Conservation (phyloP, 2,113 vertebrate genomes). For the Protobothrops mucrosquamatus region DNA sequence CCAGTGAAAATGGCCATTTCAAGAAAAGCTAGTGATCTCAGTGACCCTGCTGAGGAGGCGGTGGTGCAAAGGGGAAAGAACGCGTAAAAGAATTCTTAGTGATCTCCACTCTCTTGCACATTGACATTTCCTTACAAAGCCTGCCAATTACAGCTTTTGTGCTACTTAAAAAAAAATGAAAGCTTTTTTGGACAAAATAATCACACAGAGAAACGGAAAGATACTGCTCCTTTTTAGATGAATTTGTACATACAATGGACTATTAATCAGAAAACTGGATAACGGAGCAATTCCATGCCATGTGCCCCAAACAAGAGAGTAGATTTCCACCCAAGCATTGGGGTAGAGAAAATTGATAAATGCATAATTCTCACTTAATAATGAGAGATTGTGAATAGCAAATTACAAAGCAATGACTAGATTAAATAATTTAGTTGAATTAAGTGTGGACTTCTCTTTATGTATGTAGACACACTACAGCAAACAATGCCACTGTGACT, state of each 20-base stretch:
- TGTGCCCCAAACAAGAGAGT: constrained; percentile 65
- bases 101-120: constrained; percentile 95
- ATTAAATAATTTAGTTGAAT: constrained; percentile 38
- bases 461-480: constrained; percentile 44
- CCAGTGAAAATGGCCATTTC: constrained; percentile 99
- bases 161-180: constrained; percentile 94
- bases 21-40: constrained; percentile 99
- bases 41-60: constrained; percentile 94
- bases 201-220: constrained; percentile 79
- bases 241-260: constrained; percentile 69
- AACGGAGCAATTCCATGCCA: constrained; percentile 60
- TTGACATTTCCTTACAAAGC: constrained; percentile 98
- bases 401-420: constrained; percentile 30
- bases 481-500: constrained; percentile 50
- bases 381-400: constrained; percentile 48
- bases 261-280: constrained; percentile 81
- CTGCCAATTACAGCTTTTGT: constrained; percentile 99
- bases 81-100: constrained; percentile 97
- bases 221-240: constrained; percentile 78
- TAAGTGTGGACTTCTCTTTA: not conserved
- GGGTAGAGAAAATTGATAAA: constrained; percentile 63
- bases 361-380: constrained; percentile 57
- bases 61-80: constrained; percentile 84
- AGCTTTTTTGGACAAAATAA: constrained; percentile 89
- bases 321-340: constrained; percentile 67